These are phyloP conservation scores for Nycticorax nycticorax DNA, from an alignment of 2,113 vertebrate species.

Conservation along the genomic window DNA sequence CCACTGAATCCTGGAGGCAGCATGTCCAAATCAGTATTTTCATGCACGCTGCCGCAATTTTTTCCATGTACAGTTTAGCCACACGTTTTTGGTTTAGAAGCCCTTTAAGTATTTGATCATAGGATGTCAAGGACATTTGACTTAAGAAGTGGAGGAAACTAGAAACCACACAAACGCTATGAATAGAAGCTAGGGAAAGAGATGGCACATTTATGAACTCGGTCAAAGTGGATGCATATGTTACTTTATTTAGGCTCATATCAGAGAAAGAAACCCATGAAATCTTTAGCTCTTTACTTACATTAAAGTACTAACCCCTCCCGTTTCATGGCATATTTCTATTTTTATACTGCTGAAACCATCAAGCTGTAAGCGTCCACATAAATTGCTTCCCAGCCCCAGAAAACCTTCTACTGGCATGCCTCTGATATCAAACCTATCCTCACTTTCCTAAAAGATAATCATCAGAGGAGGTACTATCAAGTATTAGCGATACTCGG, in stretches of 20 bases:
- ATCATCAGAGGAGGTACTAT: background rate
- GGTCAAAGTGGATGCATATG: conserved; percentile 62
- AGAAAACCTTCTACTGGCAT: background rate
- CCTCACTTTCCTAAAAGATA: background rate
- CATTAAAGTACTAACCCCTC: background rate
- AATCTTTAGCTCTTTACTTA: conserved; percentile 4
- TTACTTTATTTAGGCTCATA: conserved; percentile 73
- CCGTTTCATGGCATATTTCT: background rate
- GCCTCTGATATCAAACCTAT: background rate
- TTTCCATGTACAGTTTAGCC: background rate
- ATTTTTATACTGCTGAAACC: background rate
- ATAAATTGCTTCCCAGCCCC: background rate
- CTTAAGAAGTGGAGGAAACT: conserved; percentile 58
- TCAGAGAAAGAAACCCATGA: conserved; percentile 43
- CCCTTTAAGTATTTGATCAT: conserved; percentile 37
- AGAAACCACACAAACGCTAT: conserved; percentile 70
- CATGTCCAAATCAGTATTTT: background rate
- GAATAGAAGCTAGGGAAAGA: conserved; percentile 69
- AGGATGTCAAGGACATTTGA: conserved; percentile 51
- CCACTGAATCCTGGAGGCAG: background rate
- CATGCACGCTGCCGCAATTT: background rate
- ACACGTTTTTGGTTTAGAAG: background rate
- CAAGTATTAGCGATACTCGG: background rate
- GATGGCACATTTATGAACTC: conserved; percentile 44
- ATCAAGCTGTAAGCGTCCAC: background rate